Percentiles rank a stretch among this genome's conserved stretches.
Conservation (phyloP, 2,888 invertebrate species). For the Ceramica pisi region DNA sequence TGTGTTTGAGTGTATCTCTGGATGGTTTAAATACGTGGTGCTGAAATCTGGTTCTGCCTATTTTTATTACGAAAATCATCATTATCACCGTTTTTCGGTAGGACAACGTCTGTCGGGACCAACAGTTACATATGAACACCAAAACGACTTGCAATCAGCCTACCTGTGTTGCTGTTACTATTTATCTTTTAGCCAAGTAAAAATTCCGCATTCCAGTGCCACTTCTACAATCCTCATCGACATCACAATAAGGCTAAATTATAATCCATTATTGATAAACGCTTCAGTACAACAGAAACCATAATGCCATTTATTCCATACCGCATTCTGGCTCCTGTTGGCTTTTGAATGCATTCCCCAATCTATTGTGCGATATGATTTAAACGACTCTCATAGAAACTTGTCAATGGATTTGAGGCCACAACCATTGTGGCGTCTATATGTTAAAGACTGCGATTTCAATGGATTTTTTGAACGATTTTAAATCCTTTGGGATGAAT, state of each 20-base stretch:
- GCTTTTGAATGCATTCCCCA: conserved; percentile 68
- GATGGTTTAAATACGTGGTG: no score
- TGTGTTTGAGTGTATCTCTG: no score
- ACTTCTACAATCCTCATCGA: not conserved
- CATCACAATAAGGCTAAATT: conserved; percentile 36
- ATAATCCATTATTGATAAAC: conserved; percentile 48
- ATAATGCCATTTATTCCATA: conserved; percentile 43
- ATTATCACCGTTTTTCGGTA: no score
- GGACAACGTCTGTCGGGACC: no score
- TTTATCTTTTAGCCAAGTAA: not conserved
- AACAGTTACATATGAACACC: no score
- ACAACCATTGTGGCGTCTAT: conserved; percentile 52
- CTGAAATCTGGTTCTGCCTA: no score
- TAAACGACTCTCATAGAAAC: conserved; percentile 62
- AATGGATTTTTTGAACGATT: conserved; percentile 55
- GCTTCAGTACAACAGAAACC: conserved; percentile 26
- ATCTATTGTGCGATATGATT: conserved; percentile 70
- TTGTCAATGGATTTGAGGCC: conserved; percentile 66
- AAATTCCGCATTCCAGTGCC: no score
- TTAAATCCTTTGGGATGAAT: conserved; percentile 55
- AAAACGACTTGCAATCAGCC: not conserved
- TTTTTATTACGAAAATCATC: no score
- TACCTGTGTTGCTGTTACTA: not conserved
- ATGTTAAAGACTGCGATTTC: conserved; percentile 46
- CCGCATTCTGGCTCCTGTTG: conserved; percentile 51